phyloP scores from a whole-genome alignment of 2,113 vertebrate species.

The Malurus alboscapulatus region DNA sequence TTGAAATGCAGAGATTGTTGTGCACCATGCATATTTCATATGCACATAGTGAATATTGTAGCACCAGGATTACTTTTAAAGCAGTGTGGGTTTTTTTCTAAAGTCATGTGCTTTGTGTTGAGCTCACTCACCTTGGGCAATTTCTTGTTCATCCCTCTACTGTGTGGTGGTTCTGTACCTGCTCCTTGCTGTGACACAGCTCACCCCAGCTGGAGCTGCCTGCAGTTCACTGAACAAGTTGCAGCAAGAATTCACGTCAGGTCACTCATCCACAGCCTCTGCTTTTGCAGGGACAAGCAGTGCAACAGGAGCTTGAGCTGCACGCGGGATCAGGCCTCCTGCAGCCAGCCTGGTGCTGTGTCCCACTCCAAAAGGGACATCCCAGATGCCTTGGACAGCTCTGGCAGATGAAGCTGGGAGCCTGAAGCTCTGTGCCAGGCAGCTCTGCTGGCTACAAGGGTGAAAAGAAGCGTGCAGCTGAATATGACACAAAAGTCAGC shows the following conservation, averaged over 20 bases:
- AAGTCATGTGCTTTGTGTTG: neutral
- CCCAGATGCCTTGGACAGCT: neutral
- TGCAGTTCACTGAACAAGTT: neutral
- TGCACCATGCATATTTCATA: neutral
- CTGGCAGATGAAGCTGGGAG: neutral
- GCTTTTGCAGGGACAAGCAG: neutral
- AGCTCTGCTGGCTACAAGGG: neutral
- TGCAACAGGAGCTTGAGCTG: neutral
- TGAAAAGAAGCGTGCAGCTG: neutral
- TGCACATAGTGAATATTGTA: neutral
- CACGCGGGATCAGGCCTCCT: neutral
- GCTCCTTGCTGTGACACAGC: neutral
- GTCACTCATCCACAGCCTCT: neutral
- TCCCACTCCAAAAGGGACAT: fast-evolving
- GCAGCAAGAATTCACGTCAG: neutral
- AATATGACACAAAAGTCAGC: neutral
- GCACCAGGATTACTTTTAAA: neutral
- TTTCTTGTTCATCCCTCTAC: neutral
- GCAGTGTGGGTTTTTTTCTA: neutral
- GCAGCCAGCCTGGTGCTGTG: neutral
- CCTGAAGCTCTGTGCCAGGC: neutral
- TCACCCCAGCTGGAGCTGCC: neutral
- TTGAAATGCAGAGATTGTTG: neutral
- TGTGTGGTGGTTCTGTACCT: neutral
- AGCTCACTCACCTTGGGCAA: neutral